These are phyloP conservation scores for Drosophila kurseongensis DNA, from an alignment of 1,140 invertebrate genomes.

Conservation along the genomic window DNA sequence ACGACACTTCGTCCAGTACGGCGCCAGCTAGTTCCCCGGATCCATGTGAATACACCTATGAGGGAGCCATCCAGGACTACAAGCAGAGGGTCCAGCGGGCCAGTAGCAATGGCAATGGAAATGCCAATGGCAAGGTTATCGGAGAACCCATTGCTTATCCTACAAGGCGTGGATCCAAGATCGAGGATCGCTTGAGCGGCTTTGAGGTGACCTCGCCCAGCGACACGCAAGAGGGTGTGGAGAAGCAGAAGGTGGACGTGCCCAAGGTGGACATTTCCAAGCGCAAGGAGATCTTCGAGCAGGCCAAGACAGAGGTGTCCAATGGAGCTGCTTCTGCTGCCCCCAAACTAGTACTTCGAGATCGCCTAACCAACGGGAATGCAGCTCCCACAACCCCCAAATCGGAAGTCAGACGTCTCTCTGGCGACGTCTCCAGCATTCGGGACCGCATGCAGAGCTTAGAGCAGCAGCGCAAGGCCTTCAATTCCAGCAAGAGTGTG, in stretches of 20 bases:
- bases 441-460: conserved; percentile 88
- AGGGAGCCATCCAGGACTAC: conserved; percentile 93
- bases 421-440: conserved; percentile 87
- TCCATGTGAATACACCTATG: conserved; percentile 91
- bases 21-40: conserved; percentile 79
- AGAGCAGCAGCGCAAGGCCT: conserved; percentile 87
- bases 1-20: conserved; percentile 80
- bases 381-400: conserved; percentile 66
- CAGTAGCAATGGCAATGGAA: conserved; percentile 56
- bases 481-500: conserved; percentile 84
- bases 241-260: conserved; percentile 86
- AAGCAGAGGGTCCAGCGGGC: conserved; percentile 89
- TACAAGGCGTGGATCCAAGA: conserved; percentile 75
- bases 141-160: conserved; percentile 70
- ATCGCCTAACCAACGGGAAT: conserved; percentile 68
- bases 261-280: conserved; percentile 93
- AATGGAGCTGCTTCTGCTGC: conserved; percentile 30
- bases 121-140: conserved; percentile 45
- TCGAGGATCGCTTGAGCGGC: conserved; percentile 78
- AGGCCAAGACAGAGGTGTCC: conserved; percentile 80
- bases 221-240: conserved; percentile 81
- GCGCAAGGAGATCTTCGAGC: conserved; percentile 92
- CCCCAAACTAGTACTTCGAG: conserved; percentile 69
- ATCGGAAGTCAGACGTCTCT: conserved; percentile 85
- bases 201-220: conserved; percentile 82